Base-by-base conservation (phyloP, 2,797 vertebrate genomes). In the Muscicapa striata region DNA sequence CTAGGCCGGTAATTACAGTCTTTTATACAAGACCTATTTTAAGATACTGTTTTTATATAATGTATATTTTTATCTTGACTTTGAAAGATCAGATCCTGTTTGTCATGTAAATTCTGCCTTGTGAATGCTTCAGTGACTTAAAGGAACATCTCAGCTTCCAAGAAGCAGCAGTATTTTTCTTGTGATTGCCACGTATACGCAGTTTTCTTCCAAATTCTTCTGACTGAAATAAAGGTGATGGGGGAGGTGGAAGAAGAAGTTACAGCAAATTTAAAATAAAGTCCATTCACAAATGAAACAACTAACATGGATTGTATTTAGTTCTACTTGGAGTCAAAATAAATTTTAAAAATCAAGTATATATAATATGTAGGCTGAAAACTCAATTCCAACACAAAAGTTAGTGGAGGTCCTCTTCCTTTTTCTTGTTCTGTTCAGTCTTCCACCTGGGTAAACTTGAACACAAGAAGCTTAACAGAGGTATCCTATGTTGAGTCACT, bases 91-190 rank as follows among this genome's bases (percentile, higher is more conserved):
- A 93, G 16, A 83, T 92, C 64, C 57, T 89, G n/a, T 82, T 94
- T 96, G 84, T 93, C 81, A 89, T 94, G 87, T 90, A 95, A 94
- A 97, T 97, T 90, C 43, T 89, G 75, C 57, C 78, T 93, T 85
- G 45, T 68, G 78, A 89, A 80, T 74, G 46, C 22, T 82, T 93
- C 52, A 49, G 57, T 92, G 72, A 62, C 86, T 89, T 84, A 90
- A 95, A 94, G 58, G 63, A 93, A 68, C 46, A 70, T 63, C 73
- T 45, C 36, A 58, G 1, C 38, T 87, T n/a, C 22, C n/a, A 89
- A 48, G 54, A 61, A 89, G 68, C 40, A 82, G 49, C 10, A n/a
- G 34, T 59, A 55, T 49, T 84, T 90, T 64, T 86, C 38, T 8
- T 59, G 21, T 49, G 52, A 69, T 66, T 82, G 12, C 4, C 30